Base-by-base conservation (phyloP, 2,888 invertebrate species). In the Caenorhabditis panamensis region DNA sequence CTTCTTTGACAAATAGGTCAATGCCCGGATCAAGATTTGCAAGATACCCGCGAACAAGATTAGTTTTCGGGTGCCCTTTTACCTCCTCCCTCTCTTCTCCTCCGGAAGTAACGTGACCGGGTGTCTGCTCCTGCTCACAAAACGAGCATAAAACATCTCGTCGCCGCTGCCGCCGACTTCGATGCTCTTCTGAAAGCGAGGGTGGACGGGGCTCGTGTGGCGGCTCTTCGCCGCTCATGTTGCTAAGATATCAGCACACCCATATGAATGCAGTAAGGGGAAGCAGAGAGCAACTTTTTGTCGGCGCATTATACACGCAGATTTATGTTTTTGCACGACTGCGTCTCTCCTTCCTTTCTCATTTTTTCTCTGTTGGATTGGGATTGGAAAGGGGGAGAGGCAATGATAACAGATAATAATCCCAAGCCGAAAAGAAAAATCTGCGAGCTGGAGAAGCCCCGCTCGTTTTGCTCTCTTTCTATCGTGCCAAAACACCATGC, bases 221-320 rank as follows among this genome's bases (percentile, higher is more conserved):
- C 31, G 16, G 36, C 41, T 51, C 58, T 41, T 20, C 22, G 22
- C 26, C 41, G 37, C 44, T 31, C 58, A 73, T 73, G 64, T 73
- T 73, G 73, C 73, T 73, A 64, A 73, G 73, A 73, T 73, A 73
- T 73, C 73, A 71, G 22, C 13, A 49, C 28, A 49, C 31, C 54
- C 44, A 28, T 28, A 28, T 56, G 36, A 31, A 16, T 2, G 16
- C 9, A 18, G 18, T 9, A 56, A 6, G 20, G 56, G n/a, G 37
- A 36, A 37, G 20, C 4, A 37, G 58, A 18, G 59, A 13, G 59
- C 37, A 59, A 59, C 59, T 73, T 73, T 73, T 58, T 51, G 64
- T 73, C 63, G 31, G 47, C 54, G 28, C 71, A 53, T 66, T 66
- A 66, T 66, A 28, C 66, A 28, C 72, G 63, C 36, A 56, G 63